A percentile compares a stretch with the other conserved stretches of the same genome.
Evolutionary conservation across 2,113 vertebrate genomes (phyloP).

Genomic region (Chaetodon auriga): DNA sequence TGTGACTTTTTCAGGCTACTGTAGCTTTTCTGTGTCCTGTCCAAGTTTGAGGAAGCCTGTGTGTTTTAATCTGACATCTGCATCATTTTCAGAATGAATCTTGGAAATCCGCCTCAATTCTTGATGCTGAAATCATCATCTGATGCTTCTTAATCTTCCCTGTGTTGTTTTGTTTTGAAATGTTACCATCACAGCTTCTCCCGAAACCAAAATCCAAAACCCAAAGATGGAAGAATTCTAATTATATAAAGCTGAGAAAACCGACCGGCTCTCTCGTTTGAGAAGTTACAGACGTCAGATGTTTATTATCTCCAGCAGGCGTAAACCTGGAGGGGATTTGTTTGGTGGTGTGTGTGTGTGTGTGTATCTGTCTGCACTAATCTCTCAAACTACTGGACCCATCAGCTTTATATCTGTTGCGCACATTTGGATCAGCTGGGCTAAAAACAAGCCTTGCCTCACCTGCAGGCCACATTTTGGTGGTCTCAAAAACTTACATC

Average conservation of each 20-base stretch:
- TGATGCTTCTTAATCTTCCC: conserved; percentile 4
- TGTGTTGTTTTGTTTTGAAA: conserved; percentile 7
- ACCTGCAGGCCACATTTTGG: too few relatives aligned
- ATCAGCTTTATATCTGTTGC: too few relatives aligned
- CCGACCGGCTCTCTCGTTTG: not conserved
- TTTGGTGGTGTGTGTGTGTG: too few relatives aligned
- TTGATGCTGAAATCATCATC: not conserved
- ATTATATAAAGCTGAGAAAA: not conserved
- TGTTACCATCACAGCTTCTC: not conserved
- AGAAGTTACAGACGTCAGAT: too few relatives aligned
- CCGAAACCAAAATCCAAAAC: not conserved
- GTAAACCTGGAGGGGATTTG: too few relatives aligned
- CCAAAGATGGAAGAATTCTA: not conserved
- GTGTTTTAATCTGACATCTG: not conserved
- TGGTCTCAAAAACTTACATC: too few relatives aligned
- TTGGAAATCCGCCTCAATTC: conserved; percentile 5
- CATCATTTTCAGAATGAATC: conserved; percentile 9
- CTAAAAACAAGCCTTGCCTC: too few relatives aligned
- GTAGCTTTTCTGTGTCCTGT: conserved; percentile 16
- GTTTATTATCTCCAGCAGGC: too few relatives aligned
- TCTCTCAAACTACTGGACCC: too few relatives aligned
- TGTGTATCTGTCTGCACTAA: too few relatives aligned
- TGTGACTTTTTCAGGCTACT: conserved; percentile 40
- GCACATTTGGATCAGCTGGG: too few relatives aligned
- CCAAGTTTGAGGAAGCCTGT: not conserved